Base-by-base conservation (phyloP, 1,140 invertebrate species). In the Dryas iulia region DNA sequence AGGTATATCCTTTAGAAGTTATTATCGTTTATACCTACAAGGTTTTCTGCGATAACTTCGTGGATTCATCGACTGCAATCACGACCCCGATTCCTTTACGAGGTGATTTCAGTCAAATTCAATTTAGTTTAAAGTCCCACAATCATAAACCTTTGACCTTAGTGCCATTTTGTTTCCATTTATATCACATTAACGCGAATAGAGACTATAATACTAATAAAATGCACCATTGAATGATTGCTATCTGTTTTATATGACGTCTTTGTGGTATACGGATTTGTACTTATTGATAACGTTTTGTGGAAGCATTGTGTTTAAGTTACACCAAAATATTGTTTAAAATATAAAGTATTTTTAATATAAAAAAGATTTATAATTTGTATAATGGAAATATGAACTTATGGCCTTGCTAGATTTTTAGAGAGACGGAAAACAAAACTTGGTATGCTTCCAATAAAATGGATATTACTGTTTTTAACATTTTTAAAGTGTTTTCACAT, bases 71-170 rank as follows among this genome's bases (percentile, higher is more conserved):
- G 77, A 76, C 73, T 77, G 74, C 82, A 77, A 82, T 79, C 69
- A 77, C 67, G 61, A 66, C 67, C 79, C 81, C 79, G 77, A 66
- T 69, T 81, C 70, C 77, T 89, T 89, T 87, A 89, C 82, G 85
- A 83, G 31, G 73, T 76, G 76, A 87, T 86, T 84, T 72, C 79
- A 79, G 72, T 75, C 75, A 68, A 82, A 85, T 90, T 88, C 87
- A 90, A 90, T 90, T 90, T 88, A 80, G 79, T 86, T 84, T 80
- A 81, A 74, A 78, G 75, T 70, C 71, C 71, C 65, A 66, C 56
- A 53, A 52, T 82, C 77, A 74, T 86, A 87, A 89, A 86, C 84
- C 79, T 85, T 81, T 86, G 83, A 85, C 83, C 82, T 74, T 53
- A 64, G 59, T 28, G 39, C 12, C 68, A 65, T 59, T 65, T 59